These are phyloP conservation scores for Plumapathes pennacea DNA, from an alignment of 92 coral and sea anemone genomes.

Conservation along the genomic window DNA sequence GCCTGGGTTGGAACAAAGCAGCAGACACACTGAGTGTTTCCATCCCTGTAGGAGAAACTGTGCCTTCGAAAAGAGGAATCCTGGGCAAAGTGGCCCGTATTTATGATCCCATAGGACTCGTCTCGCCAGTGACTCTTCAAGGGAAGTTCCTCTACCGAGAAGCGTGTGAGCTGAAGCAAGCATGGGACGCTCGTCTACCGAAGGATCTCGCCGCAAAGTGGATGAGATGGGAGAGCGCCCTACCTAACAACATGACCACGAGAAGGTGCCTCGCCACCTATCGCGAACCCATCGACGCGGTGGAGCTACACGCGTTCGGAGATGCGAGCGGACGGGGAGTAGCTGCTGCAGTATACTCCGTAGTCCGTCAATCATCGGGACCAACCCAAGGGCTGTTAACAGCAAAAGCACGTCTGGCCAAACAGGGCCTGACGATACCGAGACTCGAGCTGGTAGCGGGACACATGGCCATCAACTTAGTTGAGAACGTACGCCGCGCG, in stretches of 20 bases:
- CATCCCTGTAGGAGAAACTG: slow-evolving; percentile 11
- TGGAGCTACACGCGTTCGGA: slow-evolving; percentile 32
- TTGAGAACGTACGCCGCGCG: slow-evolving; percentile 27
- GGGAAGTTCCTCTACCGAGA: slow-evolving; percentile 19
- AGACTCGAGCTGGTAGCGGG: slow-evolving; percentile 32
- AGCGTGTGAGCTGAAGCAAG: slow-evolving; percentile 27
- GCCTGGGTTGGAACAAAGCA: slow-evolving; percentile 28
- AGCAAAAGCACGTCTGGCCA: slow-evolving; percentile 24
- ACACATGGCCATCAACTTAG: slow-evolving; percentile 35
- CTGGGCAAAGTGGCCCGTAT: slow-evolving; percentile 10
- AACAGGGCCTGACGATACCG: slow-evolving; percentile 34
- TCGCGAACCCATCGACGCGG: slow-evolving; percentile 23
- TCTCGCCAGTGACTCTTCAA: slow-evolving; percentile 21
- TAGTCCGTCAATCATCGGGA: slow-evolving; percentile 18
- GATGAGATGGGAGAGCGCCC: slow-evolving; percentile 11
- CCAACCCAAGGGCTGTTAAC: slow-evolving; percentile 31
- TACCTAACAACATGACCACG: slow-evolving; percentile 1
- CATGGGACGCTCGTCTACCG: slow-evolving; percentile 42
- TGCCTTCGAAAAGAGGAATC: slow-evolving; percentile 24
- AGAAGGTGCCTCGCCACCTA: slow-evolving; percentile 1
- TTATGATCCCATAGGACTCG: slow-evolving; percentile 37
- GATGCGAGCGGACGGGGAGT: slow-evolving; percentile 34
- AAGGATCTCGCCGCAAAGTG: slow-evolving; percentile 5
- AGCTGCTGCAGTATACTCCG: slow-evolving; percentile 26
- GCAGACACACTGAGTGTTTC: slow-evolving; percentile 10